Base-by-base conservation (phyloP, 23 tunicate genomes). In the Halocynthia aurantium region DNA sequence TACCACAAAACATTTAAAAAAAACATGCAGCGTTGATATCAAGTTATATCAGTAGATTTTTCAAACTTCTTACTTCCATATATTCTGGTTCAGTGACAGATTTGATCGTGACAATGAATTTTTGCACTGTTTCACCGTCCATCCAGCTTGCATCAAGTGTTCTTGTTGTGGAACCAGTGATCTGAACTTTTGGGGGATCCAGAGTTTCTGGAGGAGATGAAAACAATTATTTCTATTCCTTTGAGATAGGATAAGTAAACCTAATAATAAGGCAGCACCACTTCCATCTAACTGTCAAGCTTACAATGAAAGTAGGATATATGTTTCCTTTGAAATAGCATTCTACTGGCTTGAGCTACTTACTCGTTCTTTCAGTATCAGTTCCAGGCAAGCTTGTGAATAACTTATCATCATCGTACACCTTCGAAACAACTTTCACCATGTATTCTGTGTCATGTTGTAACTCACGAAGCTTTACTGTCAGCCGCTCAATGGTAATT, bases 101-200 rank as follows among this genome's bases (percentile, higher is more conserved):
- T 31, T 31, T 31, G 44, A 31, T 74, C 9, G 55, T 53, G 62
- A 74, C 22, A 56, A 74, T 31, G 56, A 50, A 74, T 21, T 74
- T 53, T 19, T 74, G 64, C 19, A 64, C 60, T 15, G 19, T 64
- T 5, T 54, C 56, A 11, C 56, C 70, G 0, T 65, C 80, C 6
- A 61, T 69, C 96, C 96, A 89, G n/a, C 40, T 13, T 6, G 88
- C 80, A 22, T 77, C 67, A n/a, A 89, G 51, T 10, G 80, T 84
- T 8, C 76, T 13, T 10, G 64, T 22, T 8, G 85, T 67, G 4
- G 87, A 44, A 69, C 56, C 60, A n/a, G 84, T 49, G 15, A 89
- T 55, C 51, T 69, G 67, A 51, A 89, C 96, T 19, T 10, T 50
- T 20, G 96, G 88, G 8, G 82, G 52, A 10, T n/a, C 62, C 70